Percentiles rank a stretch among this genome's conserved stretches.
These are phyloP conservation scores for Enteromius treurensis DNA, from an alignment of 2,797 vertebrate species.

Conservation along the genomic window DNA sequence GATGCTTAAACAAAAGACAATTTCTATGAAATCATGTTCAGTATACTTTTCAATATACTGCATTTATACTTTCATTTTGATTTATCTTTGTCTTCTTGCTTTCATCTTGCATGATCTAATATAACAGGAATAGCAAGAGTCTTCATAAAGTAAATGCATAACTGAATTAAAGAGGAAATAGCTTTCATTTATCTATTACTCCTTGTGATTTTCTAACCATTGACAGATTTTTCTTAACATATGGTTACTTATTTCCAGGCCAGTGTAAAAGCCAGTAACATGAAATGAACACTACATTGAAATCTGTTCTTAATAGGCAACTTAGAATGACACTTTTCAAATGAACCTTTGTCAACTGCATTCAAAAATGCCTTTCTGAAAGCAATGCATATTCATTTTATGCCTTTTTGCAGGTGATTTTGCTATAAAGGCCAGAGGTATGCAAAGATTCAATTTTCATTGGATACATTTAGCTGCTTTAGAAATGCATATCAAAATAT, in stretches of 20 bases:
- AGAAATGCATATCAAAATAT: too few species aligned
- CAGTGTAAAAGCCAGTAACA: background rate
- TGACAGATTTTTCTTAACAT: background rate
- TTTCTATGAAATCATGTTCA: background rate
- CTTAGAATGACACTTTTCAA: background rate
- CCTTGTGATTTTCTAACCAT: background rate
- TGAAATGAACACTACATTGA: background rate
- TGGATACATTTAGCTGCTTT: slow-evolving; percentile 46
- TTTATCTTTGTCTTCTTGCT: background rate
- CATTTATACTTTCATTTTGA: background rate
- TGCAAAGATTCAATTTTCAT: background rate
- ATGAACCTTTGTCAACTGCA: background rate
- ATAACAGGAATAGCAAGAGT: background rate
- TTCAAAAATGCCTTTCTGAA: slow-evolving; percentile 55
- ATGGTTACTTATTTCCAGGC: background rate
- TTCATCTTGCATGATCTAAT: background rate
- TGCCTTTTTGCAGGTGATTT: background rate
- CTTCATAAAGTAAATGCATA: background rate
- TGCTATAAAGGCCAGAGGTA: slow-evolving; percentile 10
- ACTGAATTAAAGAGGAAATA: background rate
- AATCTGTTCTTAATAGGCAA: slow-evolving; percentile 3
- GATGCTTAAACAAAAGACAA: background rate
- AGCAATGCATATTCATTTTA: slow-evolving; percentile 4
- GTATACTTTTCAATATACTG: background rate
- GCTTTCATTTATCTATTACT: slow-evolving; percentile 12